Conservation (phyloP, 2,797 vertebrate genomes). For the Paratrypauchen microcephalus region DNA sequence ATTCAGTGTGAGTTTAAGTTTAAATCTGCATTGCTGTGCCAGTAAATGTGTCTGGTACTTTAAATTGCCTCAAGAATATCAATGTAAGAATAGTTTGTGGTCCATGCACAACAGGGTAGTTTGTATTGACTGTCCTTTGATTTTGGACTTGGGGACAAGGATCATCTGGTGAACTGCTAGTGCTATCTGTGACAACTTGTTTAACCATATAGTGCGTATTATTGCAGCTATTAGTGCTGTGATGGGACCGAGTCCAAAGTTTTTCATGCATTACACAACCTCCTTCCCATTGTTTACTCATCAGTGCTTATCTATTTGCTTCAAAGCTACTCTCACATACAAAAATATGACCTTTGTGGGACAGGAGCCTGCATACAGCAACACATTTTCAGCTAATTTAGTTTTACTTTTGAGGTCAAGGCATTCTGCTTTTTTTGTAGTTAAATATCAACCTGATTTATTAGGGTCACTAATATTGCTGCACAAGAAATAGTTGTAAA, state of each 20-base stretch:
- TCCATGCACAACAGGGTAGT: background rate
- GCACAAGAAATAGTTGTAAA: background rate
- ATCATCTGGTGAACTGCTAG: conserved; percentile 26
- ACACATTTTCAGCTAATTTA: conserved; percentile 9
- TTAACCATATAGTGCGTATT: conserved; percentile 11
- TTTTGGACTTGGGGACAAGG: conserved; percentile 46
- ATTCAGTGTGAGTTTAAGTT: background rate
- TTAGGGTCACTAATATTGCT: conserved; percentile 7
- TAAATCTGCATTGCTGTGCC: background rate
- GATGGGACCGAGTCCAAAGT: conserved; percentile 48
- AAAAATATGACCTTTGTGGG: conserved; percentile 42
- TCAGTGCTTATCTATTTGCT: conserved; percentile 64
- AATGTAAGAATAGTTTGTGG: background rate
- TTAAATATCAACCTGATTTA: background rate
- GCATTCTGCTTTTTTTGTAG: background rate
- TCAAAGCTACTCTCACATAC: conserved; percentile 17
- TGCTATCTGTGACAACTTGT: conserved; percentile 34
- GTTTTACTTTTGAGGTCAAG: background rate
- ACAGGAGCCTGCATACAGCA: background rate
- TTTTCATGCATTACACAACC: conserved; percentile 54
- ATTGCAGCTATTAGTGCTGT: conserved; percentile 12
- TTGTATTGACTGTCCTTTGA: conserved; percentile 26
- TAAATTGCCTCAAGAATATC: too few species aligned
- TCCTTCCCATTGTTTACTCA: conserved; percentile 47
- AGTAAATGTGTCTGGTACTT: background rate